Evolutionary conservation across 1,140 invertebrate species (phyloP).

Genomic region (Trichogramma pretiosum): DNA sequence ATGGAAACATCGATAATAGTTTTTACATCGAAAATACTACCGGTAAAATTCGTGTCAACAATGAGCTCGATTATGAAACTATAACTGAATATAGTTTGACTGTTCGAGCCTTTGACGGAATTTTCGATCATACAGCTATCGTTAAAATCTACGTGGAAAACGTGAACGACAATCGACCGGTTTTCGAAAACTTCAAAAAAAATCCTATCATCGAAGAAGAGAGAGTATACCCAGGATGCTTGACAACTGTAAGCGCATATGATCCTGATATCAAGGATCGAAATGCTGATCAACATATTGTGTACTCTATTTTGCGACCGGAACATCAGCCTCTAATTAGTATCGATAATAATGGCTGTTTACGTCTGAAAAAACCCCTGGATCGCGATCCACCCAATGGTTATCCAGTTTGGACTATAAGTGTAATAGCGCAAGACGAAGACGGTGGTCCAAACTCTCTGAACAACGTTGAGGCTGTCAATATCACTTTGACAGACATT

Average conservation of each 20-base stretch:
- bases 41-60: conserved; percentile 69
- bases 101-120: conserved; percentile 69
- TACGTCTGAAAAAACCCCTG: conserved; percentile 65
- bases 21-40: conserved; percentile 71
- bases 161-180: conserved; percentile 75
- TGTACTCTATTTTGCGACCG: conserved; percentile 63
- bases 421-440: conserved; percentile 76
- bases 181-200: conserved; percentile 57
- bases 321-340: conserved; percentile 59
- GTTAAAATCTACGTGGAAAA: conserved; percentile 73
- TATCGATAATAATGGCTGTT: conserved; percentile 66
- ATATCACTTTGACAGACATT: conserved; percentile 70
- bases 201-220: conserved; percentile 66
- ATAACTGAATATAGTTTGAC: conserved; percentile 68
- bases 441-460: conserved; percentile 55
- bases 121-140: conserved; percentile 62
- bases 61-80: conserved; percentile 74
- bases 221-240: conserved; percentile 52
- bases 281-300: conserved; percentile 64
- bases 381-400: conserved; percentile 82
- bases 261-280: conserved; percentile 76
- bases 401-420: conserved; percentile 66
- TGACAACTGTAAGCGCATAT: conserved; percentile 52
- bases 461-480: conserved; percentile 57
- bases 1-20: conserved; percentile 66